phyloP scores from a whole-genome alignment of 2,113 vertebrate genomes.

The Pedionomus torquatus region DNA sequence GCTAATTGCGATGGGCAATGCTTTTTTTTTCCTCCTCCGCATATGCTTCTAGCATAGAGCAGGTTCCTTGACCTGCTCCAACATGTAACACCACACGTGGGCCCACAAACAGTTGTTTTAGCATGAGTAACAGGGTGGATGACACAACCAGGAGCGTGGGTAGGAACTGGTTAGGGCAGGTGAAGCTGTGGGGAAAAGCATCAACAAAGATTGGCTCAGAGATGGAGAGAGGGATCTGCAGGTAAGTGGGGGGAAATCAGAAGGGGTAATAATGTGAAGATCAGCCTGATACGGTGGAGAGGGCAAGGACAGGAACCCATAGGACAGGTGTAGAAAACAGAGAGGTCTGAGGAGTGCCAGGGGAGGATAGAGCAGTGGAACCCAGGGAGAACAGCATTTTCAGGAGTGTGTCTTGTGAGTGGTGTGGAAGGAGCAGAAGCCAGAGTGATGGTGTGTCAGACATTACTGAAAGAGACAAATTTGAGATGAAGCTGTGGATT shows the following conservation, averaged over 20 bases:
- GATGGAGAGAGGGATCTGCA: not conserved
- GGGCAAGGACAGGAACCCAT: not conserved
- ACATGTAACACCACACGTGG: not conserved
- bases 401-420: not conserved
- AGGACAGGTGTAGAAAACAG: not conserved
- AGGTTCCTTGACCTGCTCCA: not conserved
- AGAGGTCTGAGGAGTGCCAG: not conserved
- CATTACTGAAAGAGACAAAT: not conserved
- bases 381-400: not conserved
- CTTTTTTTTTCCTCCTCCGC: not conserved
- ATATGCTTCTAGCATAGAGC: not conserved
- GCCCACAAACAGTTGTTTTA: not conserved
- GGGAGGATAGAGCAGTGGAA: not conserved
- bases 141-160: not conserved
- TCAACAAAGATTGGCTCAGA: not conserved
- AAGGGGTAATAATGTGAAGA: not conserved
- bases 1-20: not conserved
- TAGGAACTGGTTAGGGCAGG: constrained; percentile 32
- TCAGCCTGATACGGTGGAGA: not conserved
- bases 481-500: not conserved
- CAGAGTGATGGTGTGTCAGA: not conserved
- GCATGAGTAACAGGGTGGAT: not conserved
- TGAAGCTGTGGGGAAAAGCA: not conserved
- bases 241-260: not conserved
- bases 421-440: not conserved